Base-by-base conservation (phyloP, 2,113 vertebrate genomes). In the Micromys minutus region DNA sequence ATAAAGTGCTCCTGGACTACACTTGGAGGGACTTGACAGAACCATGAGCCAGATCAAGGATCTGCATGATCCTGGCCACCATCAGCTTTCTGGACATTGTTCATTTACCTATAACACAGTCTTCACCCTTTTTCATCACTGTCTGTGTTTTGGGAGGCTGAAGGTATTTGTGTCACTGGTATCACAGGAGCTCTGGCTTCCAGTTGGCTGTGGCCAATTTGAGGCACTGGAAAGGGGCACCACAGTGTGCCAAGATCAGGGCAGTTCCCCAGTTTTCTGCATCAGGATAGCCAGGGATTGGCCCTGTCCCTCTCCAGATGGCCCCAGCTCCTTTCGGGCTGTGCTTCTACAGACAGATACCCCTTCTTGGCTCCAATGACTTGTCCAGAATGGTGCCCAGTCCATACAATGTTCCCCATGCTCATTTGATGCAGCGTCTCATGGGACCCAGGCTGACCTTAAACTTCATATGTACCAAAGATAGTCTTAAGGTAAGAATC, bases 261-360 rank as follows among this genome's bases (percentile, higher is more conserved):
- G 15, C 15, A 50, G 16, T 57, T 84, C 7, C n/a, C 34, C 34
- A 22, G 0, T 29, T 69, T 71, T 10, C 59, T 45, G 26, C 65
- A 61, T 87, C 39, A 31, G 17, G 22, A n/a, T 24, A 2, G 8
- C 52, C 79, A 45, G 24, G 29, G 36, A 29, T 39, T 36, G 34
- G 42, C 11, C 34, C 17, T 0, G 29, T 22, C 16, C 34, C 22
- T 47, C 36, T n/a, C 21, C 34, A 8, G 59, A 79, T n/a, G 65
- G 36, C 10, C 3, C 12, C 19, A 6, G 26, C 2, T 87, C 10
- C 29, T 7, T 13, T 2, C 1, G 0, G 17, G 22, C 24, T n/a
- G 31, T 57, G 19, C 16, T 94, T 79, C 7, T 83, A 7, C 26
- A 42, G 1, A 22, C 16, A 63, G 36, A 39, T 24, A 1, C 1